These are phyloP conservation scores for Marmota flaviventris DNA, from an alignment of 2,113 vertebrate genomes.

Conservation along the genomic window DNA sequence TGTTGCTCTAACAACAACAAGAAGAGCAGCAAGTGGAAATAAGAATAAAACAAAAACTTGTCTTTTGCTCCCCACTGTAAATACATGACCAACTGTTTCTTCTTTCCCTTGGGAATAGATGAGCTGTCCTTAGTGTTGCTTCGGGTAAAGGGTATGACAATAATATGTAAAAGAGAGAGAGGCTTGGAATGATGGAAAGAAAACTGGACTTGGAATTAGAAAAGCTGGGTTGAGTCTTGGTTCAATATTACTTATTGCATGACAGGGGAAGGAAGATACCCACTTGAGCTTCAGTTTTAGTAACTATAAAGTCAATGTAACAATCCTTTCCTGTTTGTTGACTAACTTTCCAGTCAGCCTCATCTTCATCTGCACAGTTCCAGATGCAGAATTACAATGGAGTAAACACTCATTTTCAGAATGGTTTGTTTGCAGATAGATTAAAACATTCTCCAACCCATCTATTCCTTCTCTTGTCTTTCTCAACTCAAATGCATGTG, in stretches of 20 bases:
- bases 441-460: neutral
- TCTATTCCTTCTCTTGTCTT: neutral
- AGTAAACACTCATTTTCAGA: neutral
- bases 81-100: neutral
- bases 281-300: slow-evolving; percentile 3
- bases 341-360: neutral
- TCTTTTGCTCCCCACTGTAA: slow-evolving; percentile 24
- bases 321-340: neutral
- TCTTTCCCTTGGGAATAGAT: neutral
- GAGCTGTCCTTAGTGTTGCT: neutral
- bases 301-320: neutral
- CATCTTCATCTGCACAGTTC: neutral
- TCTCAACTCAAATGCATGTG: neutral
- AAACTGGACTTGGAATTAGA: neutral
- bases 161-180: neutral
- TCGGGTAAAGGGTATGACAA: neutral
- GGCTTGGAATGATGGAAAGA: neutral
- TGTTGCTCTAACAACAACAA: neutral
- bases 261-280: neutral
- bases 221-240: neutral
- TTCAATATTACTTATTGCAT: neutral
- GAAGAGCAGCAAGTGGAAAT: neutral
- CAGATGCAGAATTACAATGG: neutral
- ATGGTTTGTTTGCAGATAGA: neutral
- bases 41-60: slow-evolving; percentile 47